Evolutionary conservation across 2,888 invertebrate species (phyloP), one percentile per base, ranked within the genome.

Genomic region (Chrysolina americana): DNA sequence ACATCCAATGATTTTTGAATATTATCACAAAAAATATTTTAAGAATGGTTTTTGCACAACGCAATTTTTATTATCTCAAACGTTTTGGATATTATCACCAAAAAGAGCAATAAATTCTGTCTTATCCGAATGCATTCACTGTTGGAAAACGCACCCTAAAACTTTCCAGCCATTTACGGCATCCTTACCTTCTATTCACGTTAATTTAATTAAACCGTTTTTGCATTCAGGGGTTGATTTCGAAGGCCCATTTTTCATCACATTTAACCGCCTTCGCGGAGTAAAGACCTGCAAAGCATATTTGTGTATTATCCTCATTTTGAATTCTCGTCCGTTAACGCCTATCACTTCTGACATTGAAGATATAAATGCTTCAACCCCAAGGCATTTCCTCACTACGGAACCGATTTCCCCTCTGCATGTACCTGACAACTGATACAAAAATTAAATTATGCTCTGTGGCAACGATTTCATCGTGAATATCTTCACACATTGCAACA

Each of bases 21-120:
- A 50, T 50, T 50, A 50, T 17, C 19, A 50, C 8, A n/a, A 50
- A 50, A 50, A 50, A 50, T 48, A 48, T n/a, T 50, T 50, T 50
- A 15, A 19, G 5, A 19, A 15, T 17, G 17, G 50, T 50, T 2
- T 50, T 50, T 17, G 19, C 17, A 9, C 50, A 0, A 50, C 50
- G 50, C 50, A 50, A 50, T 50, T 50, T 50, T 10, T 50, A 6
- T 50, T 17, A 9, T 19, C 19, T 11, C 50, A 50, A 9, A 17
- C 19, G 10, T 50, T 50, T 50, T 50, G 17, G 50, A 50, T 50
- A 50, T 19, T 17, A 17, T 17, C 50, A 5, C 50, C 50, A 3
- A 1, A 9, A 19, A 50, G 19, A 50, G 0, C 50, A 50, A 50
- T 50, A 50, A 50, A 0, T 50, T 19, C 9, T 0, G 47, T 13